Base-by-base conservation (phyloP, 2,113 vertebrate species). In the Propithecus coquereli region DNA sequence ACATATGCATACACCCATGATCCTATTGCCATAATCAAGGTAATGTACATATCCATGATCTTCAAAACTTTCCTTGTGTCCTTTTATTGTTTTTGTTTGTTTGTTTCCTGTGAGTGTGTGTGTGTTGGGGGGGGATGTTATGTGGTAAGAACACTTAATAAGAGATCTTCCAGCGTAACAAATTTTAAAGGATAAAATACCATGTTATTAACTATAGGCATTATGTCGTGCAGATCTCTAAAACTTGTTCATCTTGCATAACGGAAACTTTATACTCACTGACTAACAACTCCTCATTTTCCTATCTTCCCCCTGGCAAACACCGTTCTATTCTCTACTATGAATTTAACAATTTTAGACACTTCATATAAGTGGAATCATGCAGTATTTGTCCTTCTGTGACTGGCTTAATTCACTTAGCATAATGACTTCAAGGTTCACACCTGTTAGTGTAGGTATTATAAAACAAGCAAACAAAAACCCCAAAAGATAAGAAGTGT, bases 231-330 rank as follows among this genome's bases (percentile, higher is more conserved):
- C 27, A 25, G 23, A 40, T 37, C 30, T 65, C 25, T 23, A 83
- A 11, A n/a, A 79, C 37, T 23, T 76, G 23, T 0, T 50, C 12
- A 30, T 22, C 16, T 45, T 13, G 14, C 3, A 14, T 37, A n/a
- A 63, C 86, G 66, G 57, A 89, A 66, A n/a, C 32, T 30, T 34
- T 50, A 11, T 9, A 34, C 68, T 5, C 85, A 89, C 10, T 20
- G 57, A 27, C 40, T 20, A 66, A 27, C 40, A 45, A 23, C 30
- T n/a, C 16, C 14, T 23, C 43, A 32, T 52, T 76, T 50, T 17
- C 23, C 47, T 27, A 30, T 30, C 6, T 7, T 23, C 18, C 30
- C 3, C 14, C 27, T 2, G 0, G 37, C 3, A 57, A 18, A 6
- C 8, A 14, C 0, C 40, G 45, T 63, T 14, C 43, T 12, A 30